Evolutionary conservation across 2,113 vertebrate species (phyloP), one percentile per base, ranked within the genome.

Genomic region (Oncorhynchus keta): DNA sequence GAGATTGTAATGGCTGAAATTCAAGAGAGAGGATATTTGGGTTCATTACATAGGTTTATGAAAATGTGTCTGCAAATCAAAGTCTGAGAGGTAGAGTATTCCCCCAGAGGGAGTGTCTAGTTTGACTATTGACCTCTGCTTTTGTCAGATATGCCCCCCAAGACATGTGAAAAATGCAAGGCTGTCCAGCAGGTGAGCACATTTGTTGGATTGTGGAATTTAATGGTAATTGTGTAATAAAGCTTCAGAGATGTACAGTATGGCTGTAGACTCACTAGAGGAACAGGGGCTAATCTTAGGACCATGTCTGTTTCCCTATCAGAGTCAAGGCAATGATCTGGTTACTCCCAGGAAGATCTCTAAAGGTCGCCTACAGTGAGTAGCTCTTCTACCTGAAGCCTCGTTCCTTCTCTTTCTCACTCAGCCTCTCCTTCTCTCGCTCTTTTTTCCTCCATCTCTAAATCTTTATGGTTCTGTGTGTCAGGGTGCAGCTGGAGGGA

Each of bases 291-390:
- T 57, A 13, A 57, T 35, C 35, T 39, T 64, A 20, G 35, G 3
- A 39, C 3, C 55, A 14, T 55, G 13, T 85, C 64, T 71, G 6
- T 88, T 76, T 76, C 30, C 72, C 68, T 75, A 28, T 78, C 86
- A 97, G 95, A 95, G 86, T 28, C 89, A 90, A 24, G 90, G 82
- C 62, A 83, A 74, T 67, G 94, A 96, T 72, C 82, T 90, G 3
- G 92, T 95, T 76, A 93, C 86, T 22, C 96, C 96, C 2, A 91
- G 89, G 77, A 93, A 68, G 62, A 86, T 96, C 59, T 83, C 92
- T 59, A 86, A 87, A 87, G 94, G 92, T 77, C 88, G 92, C 2
- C 89, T 94, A 20, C 81, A 92, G 95, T 96, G 91, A 85, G 95
- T 88, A 66, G 11, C 11, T 57, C 74, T 49, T 14, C 24, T n/a